Conservation (phyloP, 2,113 vertebrate species). For the Axis porcinus region DNA sequence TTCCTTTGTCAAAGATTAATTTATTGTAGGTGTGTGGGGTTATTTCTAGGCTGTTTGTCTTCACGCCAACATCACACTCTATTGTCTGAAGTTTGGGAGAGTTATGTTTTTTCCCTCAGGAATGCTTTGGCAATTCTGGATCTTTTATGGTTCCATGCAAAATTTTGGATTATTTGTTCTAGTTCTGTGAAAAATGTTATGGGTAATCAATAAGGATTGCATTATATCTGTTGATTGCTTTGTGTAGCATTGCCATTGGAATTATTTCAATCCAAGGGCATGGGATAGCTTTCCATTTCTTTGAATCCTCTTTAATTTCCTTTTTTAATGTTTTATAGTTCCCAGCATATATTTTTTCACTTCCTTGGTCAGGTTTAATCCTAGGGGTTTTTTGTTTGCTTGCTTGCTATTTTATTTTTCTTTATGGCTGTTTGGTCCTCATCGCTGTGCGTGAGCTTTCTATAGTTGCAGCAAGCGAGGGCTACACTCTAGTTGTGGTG, state of each 20-base stretch:
- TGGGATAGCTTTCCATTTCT: not conserved
- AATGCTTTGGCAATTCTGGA: not conserved
- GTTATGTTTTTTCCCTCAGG: not conserved
- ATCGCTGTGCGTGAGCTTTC: not conserved
- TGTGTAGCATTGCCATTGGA: not conserved
- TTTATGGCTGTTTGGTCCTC: not conserved
- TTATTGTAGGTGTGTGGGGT: not conserved
- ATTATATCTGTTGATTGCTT: not conserved
- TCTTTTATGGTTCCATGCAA: not conserved
- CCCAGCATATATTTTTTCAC: not conserved
- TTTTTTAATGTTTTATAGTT: not conserved
- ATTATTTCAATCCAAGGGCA: not conserved
- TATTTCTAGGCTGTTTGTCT: not conserved
- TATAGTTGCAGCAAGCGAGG: not conserved
- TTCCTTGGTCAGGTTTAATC: not conserved
- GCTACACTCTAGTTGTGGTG: not conserved
- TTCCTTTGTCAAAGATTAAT: not conserved
- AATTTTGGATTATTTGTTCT: not conserved
- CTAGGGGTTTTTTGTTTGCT: not conserved
- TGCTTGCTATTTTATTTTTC: not conserved
- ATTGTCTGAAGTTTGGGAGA: not conserved
- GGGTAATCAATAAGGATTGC: not conserved
- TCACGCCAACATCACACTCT: not conserved
- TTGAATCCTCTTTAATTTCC: not conserved
- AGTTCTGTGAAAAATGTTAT: not conserved